Evolutionary conservation across 2,797 vertebrate species (phyloP).

Genomic region (Poeciliopsis presidionis): DNA sequence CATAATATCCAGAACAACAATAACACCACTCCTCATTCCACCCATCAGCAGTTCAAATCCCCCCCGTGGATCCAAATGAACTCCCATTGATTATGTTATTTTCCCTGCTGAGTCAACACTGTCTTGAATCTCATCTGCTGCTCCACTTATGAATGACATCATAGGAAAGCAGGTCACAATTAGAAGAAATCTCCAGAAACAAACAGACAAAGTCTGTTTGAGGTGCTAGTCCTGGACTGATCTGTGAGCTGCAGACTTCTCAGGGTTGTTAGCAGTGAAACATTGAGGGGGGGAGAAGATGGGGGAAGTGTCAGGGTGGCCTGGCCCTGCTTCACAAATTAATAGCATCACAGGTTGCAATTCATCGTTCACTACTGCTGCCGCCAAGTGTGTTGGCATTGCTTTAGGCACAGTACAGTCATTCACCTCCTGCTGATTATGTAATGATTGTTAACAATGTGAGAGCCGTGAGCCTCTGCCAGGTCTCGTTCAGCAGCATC

Average conservation of each 20-base stretch:
- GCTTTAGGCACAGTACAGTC: constrained; percentile 41
- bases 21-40: background rate
- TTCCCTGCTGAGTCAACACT: background rate
- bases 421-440: constrained; percentile 57
- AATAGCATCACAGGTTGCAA: constrained; percentile 61
- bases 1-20: background rate
- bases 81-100: constrained; percentile 3
- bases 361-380: constrained; percentile 33
- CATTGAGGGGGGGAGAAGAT: background rate
- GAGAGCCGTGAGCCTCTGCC: constrained; percentile 32
- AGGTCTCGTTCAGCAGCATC: constrained; percentile 28
- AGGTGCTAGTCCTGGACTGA: background rate
- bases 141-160: background rate
- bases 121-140: background rate
- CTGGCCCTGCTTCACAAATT: constrained; percentile 62
- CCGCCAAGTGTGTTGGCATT: constrained; percentile 52
- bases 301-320: constrained; percentile 27
- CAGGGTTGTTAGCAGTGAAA: constrained; percentile 17
- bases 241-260: constrained; percentile 26
- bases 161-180: background rate
- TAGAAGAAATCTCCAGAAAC: background rate
- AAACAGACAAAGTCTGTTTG: background rate
- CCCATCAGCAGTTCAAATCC: constrained; percentile 1
- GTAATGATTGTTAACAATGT: constrained; percentile 62
- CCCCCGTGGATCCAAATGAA: background rate